Conservation (phyloP, 2,888 invertebrate species). For the Thymelicus sylvestris region DNA sequence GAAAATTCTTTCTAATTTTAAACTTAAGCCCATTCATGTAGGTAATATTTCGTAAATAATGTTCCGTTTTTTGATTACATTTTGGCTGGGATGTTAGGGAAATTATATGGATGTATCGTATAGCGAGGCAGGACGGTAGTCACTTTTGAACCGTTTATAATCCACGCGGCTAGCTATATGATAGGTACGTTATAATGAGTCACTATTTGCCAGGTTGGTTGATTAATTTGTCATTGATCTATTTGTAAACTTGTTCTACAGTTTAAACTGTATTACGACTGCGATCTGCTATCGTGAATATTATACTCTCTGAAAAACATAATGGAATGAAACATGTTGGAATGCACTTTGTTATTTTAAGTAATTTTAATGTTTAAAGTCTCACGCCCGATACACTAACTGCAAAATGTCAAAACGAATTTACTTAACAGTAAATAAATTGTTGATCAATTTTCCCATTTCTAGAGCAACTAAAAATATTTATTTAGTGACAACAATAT, state of each 20-base stretch:
- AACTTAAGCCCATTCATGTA: too few species aligned
- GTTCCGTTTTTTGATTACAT: too few species aligned
- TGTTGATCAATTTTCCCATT: not conserved
- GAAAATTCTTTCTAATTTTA: too few species aligned
- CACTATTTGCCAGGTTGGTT: not conserved
- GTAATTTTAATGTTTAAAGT: not conserved
- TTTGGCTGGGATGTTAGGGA: too few species aligned
- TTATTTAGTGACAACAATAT: slow-evolving; percentile 25
- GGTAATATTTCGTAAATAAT: too few species aligned
- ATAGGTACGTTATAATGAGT: not conserved
- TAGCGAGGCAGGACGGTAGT: not conserved
- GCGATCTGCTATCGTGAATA: not conserved
- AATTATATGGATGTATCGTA: too few species aligned
- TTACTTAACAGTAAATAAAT: slow-evolving; percentile 17
- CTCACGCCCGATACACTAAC: not conserved
- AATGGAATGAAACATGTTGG: not conserved
- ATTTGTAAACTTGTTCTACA: not conserved
- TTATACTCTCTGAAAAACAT: not conserved
- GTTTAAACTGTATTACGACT: not conserved
- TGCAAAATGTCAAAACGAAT: slow-evolving; percentile 17
- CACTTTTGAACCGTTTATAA: not conserved
- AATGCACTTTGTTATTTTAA: not conserved
- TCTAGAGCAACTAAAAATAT: slow-evolving; percentile 26
- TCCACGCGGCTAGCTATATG: too few species aligned
- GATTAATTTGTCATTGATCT: slow-evolving; percentile 6